A percentile compares a stretch with the other conserved stretches of the same genome.
Conservation (phyloP, 1,140 invertebrate species). For the Samia ricini region DNA sequence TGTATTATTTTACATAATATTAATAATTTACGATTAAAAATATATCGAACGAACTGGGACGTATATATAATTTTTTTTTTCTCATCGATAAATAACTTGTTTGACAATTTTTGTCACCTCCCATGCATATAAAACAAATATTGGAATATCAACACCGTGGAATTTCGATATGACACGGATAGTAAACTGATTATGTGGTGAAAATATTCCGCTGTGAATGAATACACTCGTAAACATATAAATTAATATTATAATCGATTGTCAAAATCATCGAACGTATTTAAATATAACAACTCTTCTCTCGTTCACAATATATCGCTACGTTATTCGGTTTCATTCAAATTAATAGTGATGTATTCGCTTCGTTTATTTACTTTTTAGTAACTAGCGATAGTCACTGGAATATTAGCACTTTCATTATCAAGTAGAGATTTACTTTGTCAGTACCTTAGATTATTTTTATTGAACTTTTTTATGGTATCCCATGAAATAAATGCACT, state of each 20-base stretch:
- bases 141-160: background rate
- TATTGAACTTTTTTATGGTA: too few relatives aligned
- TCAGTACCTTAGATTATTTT: too few relatives aligned
- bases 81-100: background rate
- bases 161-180: background rate
- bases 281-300: background rate
- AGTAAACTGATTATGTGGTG: background rate
- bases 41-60: background rate
- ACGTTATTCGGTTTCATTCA: too few relatives aligned
- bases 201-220: background rate
- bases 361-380: too few relatives aligned
- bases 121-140: background rate
- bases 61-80: constrained; percentile 2
- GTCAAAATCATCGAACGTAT: background rate
- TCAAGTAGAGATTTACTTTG: too few relatives aligned
- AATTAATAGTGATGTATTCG: too few relatives aligned
- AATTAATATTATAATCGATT: background rate
- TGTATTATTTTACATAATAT: constrained; percentile 3
- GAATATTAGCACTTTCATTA: too few relatives aligned
- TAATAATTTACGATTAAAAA: constrained; percentile 1
- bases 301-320: background rate
- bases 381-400: too few relatives aligned
- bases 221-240: background rate
- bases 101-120: background rate
- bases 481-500: too few relatives aligned